phyloP scores from a whole-genome alignment of 2,888 invertebrate species.

The Chrysolina haemoptera region DNA sequence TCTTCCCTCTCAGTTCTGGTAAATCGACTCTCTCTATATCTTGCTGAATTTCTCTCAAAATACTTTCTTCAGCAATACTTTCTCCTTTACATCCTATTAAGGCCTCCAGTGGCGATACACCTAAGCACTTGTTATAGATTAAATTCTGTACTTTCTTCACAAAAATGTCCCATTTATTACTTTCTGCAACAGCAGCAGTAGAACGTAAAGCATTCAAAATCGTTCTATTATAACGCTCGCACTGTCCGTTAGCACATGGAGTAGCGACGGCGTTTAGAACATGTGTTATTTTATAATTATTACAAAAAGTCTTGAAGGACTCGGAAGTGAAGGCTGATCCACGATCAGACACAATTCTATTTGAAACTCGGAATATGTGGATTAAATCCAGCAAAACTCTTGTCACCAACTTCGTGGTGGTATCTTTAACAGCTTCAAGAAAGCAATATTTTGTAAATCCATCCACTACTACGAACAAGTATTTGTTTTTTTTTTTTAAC shows the following conservation, averaged over 20 bases:
- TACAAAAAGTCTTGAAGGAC: slow-evolving; percentile 35
- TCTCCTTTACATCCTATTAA: background rate
- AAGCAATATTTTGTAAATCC: slow-evolving; percentile 37
- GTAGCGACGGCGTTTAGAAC: slow-evolving; percentile 43
- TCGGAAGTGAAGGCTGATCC: slow-evolving; percentile 45
- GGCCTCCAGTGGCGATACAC: background rate
- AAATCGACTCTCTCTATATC: background rate
- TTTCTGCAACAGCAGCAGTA: background rate
- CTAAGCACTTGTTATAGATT: background rate
- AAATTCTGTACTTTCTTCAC: background rate
- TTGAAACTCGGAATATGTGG: background rate
- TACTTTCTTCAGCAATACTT: background rate
- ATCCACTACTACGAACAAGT: slow-evolving; percentile 37
- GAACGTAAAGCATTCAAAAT: background rate
- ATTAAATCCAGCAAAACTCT: background rate
- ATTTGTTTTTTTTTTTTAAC: slow-evolving; percentile 33
- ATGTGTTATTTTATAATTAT: slow-evolving; percentile 17
- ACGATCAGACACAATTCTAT: background rate
- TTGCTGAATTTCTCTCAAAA: background rate
- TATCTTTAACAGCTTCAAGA: slow-evolving; percentile 20
- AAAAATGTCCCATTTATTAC: slow-evolving; percentile 2
- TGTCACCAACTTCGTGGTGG: background rate
- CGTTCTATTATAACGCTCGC: slow-evolving; percentile 35
- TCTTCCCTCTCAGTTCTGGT: background rate
- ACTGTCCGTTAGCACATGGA: slow-evolving; percentile 50